Evolutionary conservation across 2,888 invertebrate genomes (phyloP).

Genomic region (Drepana falcataria): DNA sequence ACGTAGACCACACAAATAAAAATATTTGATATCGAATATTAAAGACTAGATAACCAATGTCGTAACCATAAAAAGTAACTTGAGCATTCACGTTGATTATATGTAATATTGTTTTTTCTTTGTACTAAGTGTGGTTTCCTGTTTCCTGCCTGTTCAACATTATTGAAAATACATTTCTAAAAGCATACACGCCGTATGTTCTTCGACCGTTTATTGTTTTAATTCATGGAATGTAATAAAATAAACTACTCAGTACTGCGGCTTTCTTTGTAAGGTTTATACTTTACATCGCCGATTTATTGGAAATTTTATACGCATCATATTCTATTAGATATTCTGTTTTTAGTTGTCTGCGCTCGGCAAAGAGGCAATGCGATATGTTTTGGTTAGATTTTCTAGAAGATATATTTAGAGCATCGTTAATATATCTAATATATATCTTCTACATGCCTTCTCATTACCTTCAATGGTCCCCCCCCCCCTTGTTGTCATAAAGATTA

Average conservation of each 20-base stretch:
- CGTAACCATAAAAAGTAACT: constrained; percentile 22
- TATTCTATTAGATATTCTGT: too few species aligned
- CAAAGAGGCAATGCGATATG: too few species aligned
- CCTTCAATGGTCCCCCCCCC: too few species aligned
- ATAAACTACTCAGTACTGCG: constrained; percentile 3
- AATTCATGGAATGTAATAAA: constrained; percentile 33
- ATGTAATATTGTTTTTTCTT: constrained; percentile 16
- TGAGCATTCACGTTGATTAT: constrained; percentile 30
- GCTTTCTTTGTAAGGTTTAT: too few species aligned
- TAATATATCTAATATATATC: too few species aligned
- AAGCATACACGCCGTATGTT: not conserved
- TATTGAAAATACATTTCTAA: not conserved
- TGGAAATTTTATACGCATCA: too few species aligned
- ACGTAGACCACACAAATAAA: constrained; percentile 67
- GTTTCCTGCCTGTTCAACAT: constrained; percentile 14
- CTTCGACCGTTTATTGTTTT: not conserved
- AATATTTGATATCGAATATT: constrained; percentile 43
- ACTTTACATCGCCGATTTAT: too few species aligned
- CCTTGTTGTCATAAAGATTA: too few species aligned
- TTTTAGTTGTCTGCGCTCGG: too few species aligned
- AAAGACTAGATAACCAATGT: constrained; percentile 33
- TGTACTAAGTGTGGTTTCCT: constrained; percentile 20
- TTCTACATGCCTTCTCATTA: too few species aligned
- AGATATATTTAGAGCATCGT: too few species aligned
- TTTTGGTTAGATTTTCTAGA: too few species aligned